Conservation (phyloP, 2,888 invertebrate genomes). For the Aspidiotus destructor region DNA sequence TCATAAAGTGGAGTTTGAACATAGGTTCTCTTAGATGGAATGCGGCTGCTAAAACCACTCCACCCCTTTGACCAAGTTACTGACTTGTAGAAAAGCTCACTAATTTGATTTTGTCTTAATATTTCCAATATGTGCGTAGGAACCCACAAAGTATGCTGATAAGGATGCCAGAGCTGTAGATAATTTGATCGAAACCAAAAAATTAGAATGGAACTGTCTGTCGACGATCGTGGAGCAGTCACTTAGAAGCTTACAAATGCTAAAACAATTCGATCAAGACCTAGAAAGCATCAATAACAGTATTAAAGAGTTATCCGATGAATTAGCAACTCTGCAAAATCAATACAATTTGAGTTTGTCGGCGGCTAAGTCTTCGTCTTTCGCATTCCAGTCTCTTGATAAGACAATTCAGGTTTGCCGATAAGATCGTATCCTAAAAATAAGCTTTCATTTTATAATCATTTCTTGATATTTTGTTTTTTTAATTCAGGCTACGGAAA, state of each 20-base stretch:
- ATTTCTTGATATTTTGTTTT: constrained; percentile 1
- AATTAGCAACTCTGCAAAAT: constrained; percentile 54
- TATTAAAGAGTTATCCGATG: constrained; percentile 55
- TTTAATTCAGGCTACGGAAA: constrained; percentile 53
- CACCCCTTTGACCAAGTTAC: too few relatives aligned
- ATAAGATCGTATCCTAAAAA: neutral
- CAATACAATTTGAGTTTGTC: constrained; percentile 63
- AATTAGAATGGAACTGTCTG: constrained; percentile 54
- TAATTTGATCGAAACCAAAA: constrained; percentile 51
- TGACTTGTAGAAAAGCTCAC: too few relatives aligned
- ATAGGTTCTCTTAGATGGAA: too few relatives aligned
- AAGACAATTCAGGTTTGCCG: constrained; percentile 60
- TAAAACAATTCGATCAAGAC: constrained; percentile 59
- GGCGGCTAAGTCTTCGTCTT: constrained; percentile 58
- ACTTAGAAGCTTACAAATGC: constrained; percentile 54
- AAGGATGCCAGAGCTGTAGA: constrained; percentile 61
- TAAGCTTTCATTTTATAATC: neutral
- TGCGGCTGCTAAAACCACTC: too few relatives aligned
- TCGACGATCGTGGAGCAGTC: constrained; percentile 52
- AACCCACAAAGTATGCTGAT: constrained; percentile 55
- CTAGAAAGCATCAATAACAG: constrained; percentile 60
- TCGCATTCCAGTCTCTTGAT: constrained; percentile 65
- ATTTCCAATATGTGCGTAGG: constrained; percentile 41
- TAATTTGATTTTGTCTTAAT: too few relatives aligned
- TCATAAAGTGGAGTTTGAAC: too few relatives aligned